Percentiles rank a stretch among this genome's conserved stretches.
These are phyloP conservation scores for Lacerta viridis DNA, from an alignment of 2,797 vertebrate genomes.

Conservation along the genomic window DNA sequence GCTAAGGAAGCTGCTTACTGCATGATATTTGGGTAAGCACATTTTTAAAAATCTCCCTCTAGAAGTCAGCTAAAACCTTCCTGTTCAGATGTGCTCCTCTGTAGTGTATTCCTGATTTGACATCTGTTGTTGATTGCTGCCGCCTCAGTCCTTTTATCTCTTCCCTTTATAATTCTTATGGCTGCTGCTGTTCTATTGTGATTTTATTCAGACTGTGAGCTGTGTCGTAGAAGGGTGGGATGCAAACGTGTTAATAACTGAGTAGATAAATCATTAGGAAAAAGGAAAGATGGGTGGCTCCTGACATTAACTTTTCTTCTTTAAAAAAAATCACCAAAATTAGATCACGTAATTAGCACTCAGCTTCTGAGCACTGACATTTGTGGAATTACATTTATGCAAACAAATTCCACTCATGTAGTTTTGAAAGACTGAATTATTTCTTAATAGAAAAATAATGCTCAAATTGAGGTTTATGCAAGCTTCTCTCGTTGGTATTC, in stretches of 20 bases:
- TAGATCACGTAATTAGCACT: conserved; percentile 67
- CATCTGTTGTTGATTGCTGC: neutral
- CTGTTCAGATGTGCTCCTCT: neutral
- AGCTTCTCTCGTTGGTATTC: conserved; percentile 43
- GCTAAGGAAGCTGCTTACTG: neutral
- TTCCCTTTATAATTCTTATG: neutral
- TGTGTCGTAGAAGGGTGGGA: conserved; percentile 52
- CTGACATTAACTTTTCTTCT: conserved; percentile 57
- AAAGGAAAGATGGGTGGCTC: conserved; percentile 57
- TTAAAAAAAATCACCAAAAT: conserved; percentile 57
- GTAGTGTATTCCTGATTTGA: neutral
- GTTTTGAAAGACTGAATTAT: conserved; percentile 60
- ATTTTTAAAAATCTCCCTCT: neutral
- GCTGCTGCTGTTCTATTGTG: conserved; percentile 46
- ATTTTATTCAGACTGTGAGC: conserved; percentile 22
- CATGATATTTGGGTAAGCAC: neutral
- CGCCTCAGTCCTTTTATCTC: neutral
- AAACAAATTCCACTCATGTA: conserved; percentile 70
- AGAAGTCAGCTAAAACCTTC: neutral
- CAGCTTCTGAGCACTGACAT: conserved; percentile 59
- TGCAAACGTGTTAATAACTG: neutral
- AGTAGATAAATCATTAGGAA: conserved; percentile 48
- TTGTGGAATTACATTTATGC: conserved; percentile 67
- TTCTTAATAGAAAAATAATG: conserved; percentile 57
- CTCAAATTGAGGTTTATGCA: conserved; percentile 53